A percentile compares a stretch with the other conserved stretches of the same genome.
Evolutionary conservation across 2,888 invertebrate species (phyloP).

Genomic region (Leptinotarsa rubiginosa): DNA sequence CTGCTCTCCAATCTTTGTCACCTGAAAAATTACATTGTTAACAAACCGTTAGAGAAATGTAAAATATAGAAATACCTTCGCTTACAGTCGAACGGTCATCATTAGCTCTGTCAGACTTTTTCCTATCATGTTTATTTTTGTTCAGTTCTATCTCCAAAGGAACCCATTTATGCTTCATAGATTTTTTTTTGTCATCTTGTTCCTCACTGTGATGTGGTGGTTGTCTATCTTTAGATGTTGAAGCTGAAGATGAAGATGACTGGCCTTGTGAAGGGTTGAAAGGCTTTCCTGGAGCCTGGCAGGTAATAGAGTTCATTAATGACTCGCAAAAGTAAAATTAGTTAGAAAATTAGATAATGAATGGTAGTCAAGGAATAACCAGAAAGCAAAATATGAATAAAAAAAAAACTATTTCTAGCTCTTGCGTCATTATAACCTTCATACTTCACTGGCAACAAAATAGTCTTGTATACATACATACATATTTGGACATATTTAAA

Average conservation of each 20-base stretch:
- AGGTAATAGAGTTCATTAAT: conserved; percentile 19
- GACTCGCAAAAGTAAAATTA: not conserved
- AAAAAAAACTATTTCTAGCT: no score
- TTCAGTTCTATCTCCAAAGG: conserved; percentile 89
- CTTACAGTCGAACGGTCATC: conserved; percentile 63
- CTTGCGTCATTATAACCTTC: no score
- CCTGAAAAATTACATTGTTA: not conserved
- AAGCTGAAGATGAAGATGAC: conserved; percentile 33
- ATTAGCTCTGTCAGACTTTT: conserved; percentile 43
- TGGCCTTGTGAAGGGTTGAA: conserved; percentile 41
- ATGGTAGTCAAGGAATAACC: not conserved
- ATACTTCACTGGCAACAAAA: no score
- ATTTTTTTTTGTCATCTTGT: conserved; percentile 67
- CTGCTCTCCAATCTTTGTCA: conserved; percentile 63
- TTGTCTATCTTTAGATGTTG: conserved; percentile 59
- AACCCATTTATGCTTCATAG: conserved; percentile 86
- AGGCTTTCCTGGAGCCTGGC: conserved; percentile 43
- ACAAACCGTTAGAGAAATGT: not conserved
- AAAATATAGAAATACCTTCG: conserved; percentile 52
- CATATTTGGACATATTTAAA: no score
- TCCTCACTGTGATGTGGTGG: conserved; percentile 63
- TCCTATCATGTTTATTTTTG: conserved; percentile 73
- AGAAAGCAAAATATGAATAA: no score
- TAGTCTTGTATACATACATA: no score
- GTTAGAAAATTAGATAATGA: not conserved